phyloP scores from a whole-genome alignment of 1,140 invertebrate species.

The Heliconius congener region DNA sequence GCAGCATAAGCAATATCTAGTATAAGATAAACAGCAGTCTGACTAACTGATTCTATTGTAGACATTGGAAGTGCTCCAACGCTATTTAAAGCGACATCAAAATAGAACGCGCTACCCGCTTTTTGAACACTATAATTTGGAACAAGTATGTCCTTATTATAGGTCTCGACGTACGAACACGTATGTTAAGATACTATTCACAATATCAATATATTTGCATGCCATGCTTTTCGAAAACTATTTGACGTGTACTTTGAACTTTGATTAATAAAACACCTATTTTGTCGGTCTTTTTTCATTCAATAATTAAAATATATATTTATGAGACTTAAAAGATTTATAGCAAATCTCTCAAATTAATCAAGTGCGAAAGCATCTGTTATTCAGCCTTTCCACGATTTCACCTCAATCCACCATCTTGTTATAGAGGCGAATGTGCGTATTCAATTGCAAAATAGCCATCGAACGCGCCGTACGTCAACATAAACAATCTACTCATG shows the following conservation, averaged over 20 bases:
- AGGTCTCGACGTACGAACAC: background rate
- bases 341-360: too few species aligned
- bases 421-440: background rate
- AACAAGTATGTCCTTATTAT: background rate
- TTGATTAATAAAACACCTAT: too few species aligned
- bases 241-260: background rate
- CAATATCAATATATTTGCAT: background rate
- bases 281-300: too few species aligned
- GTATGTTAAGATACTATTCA: background rate
- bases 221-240: background rate
- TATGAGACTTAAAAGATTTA: too few species aligned
- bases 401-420: background rate
- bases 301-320: too few species aligned
- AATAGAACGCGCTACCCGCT: conserved; percentile 43
- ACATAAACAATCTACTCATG: background rate
- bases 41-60: background rate
- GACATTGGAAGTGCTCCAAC: conserved; percentile 49
- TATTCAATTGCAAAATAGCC: background rate
- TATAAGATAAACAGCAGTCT: background rate
- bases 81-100: conserved; percentile 45
- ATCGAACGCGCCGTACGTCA: background rate
- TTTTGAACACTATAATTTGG: conserved; percentile 29
- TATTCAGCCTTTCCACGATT: too few species aligned
- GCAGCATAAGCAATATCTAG: too few species aligned
- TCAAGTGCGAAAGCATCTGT: too few species aligned